Percentiles rank a stretch among this genome's conserved stretches.
phyloP scores from a whole-genome alignment of 2,888 invertebrate species.

The Tipula lateralis region DNA sequence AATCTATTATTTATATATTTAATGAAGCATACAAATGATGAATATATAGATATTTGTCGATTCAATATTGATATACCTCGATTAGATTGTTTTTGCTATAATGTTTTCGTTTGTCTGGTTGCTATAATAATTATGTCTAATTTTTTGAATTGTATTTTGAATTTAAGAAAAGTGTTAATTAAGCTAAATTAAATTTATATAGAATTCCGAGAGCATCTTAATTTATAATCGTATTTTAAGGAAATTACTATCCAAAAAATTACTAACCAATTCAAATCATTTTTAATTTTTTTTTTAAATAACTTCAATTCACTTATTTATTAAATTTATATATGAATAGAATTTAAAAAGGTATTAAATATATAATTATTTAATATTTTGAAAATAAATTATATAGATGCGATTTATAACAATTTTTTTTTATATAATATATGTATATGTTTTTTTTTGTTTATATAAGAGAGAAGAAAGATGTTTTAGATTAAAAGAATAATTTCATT shows the following conservation, averaged over 20 bases:
- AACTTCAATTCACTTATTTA: not conserved
- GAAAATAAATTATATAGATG: not conserved
- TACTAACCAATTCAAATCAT: not conserved
- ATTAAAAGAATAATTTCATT: not conserved
- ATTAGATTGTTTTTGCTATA: not conserved
- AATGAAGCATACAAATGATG: not conserved
- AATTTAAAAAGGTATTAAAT: not conserved
- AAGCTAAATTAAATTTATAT: not conserved
- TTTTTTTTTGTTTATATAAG: not conserved
- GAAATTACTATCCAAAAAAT: not conserved
- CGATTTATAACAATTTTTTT: constrained; percentile 3
- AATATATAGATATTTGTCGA: not conserved
- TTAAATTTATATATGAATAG: not conserved
- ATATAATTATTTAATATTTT: not conserved
- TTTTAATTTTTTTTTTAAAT: not conserved
- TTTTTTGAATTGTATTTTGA: not conserved
- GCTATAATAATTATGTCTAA: too few relatives aligned
- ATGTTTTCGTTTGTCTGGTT: not conserved
- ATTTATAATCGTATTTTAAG: not conserved
- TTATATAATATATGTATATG: not conserved
- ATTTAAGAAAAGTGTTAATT: not conserved
- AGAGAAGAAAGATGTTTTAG: not conserved
- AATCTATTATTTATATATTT: not conserved
- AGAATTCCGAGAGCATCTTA: not conserved
- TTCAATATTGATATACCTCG: not conserved